Conservation (phyloP, 2,888 invertebrate species). For the Gari tellinella region DNA sequence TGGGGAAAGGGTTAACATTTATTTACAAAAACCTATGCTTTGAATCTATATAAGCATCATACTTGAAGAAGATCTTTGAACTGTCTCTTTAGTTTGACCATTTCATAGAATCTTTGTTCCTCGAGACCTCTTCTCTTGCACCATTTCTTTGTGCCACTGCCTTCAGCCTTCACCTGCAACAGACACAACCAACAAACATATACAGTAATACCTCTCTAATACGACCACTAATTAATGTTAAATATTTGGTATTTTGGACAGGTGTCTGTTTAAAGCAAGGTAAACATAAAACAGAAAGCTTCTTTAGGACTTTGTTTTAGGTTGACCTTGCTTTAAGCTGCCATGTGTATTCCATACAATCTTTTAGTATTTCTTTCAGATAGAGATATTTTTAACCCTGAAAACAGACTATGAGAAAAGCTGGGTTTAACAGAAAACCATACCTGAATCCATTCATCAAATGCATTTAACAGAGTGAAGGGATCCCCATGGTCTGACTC, state of each 20-base stretch:
- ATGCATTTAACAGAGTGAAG: constrained; percentile 93
- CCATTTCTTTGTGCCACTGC: constrained; percentile 89
- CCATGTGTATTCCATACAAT: too few relatives aligned
- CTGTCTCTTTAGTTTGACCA: constrained; percentile 96
- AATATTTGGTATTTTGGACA: too few relatives aligned
- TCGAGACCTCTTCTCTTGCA: constrained; percentile 95
- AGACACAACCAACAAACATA: background rate
- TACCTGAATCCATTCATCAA: constrained; percentile 93
- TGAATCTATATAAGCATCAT: background rate
- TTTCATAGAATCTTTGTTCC: constrained; percentile 98
- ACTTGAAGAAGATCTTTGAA: constrained; percentile 93
- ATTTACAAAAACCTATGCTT: background rate
- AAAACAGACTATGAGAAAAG: too few relatives aligned
- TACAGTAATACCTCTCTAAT: too few relatives aligned
- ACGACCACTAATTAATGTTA: too few relatives aligned
- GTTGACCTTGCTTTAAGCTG: too few relatives aligned
- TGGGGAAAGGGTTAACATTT: background rate
- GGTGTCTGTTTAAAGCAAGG: too few relatives aligned
- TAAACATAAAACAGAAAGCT: too few relatives aligned
- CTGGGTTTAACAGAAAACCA: too few relatives aligned
- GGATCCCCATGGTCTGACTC: constrained; percentile 99
- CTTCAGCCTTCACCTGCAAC: constrained; percentile 83
- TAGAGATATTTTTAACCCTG: too few relatives aligned
- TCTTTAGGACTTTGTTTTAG: too few relatives aligned
- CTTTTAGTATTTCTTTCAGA: too few relatives aligned